Percentiles rank a stretch among this genome's conserved stretches.
Conservation (phyloP, 2,113 vertebrate genomes). For the Hylia prasina region DNA sequence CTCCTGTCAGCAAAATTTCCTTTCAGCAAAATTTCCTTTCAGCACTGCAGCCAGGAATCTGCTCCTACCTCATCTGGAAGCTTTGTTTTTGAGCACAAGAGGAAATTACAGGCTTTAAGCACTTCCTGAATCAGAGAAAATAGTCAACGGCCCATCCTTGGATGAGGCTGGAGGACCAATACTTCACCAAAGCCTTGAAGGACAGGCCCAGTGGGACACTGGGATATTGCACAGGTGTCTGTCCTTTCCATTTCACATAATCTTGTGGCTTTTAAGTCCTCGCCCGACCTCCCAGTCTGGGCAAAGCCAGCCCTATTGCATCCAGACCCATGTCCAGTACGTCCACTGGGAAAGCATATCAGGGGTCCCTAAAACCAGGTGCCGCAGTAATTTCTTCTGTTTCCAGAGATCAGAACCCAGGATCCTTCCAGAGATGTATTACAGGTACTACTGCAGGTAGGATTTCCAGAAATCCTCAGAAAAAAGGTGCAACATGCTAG, state of each 20-base stretch:
- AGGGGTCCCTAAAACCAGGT: background rate
- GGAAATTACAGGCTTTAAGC: background rate
- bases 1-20: background rate
- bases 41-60: background rate
- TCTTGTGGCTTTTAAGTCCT: background rate
- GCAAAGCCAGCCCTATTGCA: background rate
- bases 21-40: background rate
- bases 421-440: background rate
- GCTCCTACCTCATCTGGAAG: background rate
- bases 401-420: background rate
- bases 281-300: background rate
- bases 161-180: background rate
- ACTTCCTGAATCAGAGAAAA: background rate
- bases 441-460: background rate
- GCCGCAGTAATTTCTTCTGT: background rate
- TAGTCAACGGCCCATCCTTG: background rate
- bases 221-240: background rate
- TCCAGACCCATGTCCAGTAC: rapidly evolving
- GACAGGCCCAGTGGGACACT: background rate
- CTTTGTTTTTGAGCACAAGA: background rate
- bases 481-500: background rate
- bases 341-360: background rate
- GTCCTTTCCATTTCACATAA: background rate
- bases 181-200: background rate
- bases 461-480: background rate